Evolutionary conservation across 2,797 vertebrate species (phyloP).

Genomic region (Enteromius treurensis): DNA sequence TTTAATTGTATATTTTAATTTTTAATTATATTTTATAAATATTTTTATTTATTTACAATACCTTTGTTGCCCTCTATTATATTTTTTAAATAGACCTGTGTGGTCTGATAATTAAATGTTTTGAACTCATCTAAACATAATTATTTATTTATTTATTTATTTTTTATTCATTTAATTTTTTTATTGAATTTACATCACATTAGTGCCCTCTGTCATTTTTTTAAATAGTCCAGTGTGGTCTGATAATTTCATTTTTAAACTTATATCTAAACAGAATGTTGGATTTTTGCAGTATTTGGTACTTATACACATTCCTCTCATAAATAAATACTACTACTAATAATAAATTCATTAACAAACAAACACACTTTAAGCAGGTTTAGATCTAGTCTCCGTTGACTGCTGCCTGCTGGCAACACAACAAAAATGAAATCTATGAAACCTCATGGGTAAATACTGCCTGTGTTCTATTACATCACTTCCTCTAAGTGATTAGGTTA

Average conservation of each 20-base stretch:
- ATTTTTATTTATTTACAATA: no score
- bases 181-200: no score
- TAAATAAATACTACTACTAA: no score
- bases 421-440: neutral
- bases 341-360: no score
- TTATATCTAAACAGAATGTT: neutral
- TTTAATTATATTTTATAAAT: no score
- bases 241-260: neutral
- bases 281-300: neutral
- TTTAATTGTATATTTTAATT: no score
- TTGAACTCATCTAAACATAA: neutral
- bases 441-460: neutral
- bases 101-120: neutral
- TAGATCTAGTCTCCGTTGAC: neutral
- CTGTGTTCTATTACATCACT: slow-evolving; percentile 17
- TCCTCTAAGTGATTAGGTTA: slow-evolving; percentile 59
- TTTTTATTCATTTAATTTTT: no score
- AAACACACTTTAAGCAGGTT: no score
- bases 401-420: neutral
- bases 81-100: neutral
- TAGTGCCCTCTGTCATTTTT: neutral
- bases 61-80: no score
- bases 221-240: neutral
- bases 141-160: no score
- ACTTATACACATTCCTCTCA: no score